phyloP scores from a whole-genome alignment of 2,797 vertebrate genomes.

The Amblyopsis hoosieri region DNA sequence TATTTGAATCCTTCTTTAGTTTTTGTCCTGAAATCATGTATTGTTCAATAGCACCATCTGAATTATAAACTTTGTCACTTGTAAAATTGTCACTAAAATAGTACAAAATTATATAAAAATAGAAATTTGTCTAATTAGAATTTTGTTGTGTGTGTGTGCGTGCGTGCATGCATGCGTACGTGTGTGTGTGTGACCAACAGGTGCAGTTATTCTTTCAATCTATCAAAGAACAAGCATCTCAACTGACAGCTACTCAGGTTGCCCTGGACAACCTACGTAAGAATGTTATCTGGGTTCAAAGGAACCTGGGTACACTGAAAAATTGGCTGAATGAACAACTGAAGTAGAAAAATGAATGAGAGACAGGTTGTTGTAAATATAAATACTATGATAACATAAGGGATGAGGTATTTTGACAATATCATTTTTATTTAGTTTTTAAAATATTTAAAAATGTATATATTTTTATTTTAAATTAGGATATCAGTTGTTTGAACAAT shows the following conservation, averaged over 20 bases:
- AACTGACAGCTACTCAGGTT: slow-evolving; percentile 73
- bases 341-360: slow-evolving; percentile 19
- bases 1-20: no score
- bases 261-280: slow-evolving; percentile 76
- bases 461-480: slow-evolving; percentile 16
- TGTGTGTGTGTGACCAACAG: slow-evolving; percentile 55
- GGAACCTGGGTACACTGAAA: slow-evolving; percentile 74
- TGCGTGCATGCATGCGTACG: slow-evolving; percentile 5
- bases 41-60: no score
- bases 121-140: no score
- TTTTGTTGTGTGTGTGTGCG: slow-evolving; percentile 9
- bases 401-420: not conserved
- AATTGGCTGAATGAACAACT: slow-evolving; percentile 63
- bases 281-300: slow-evolving; percentile 78
- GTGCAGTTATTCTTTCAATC: slow-evolving; percentile 81
- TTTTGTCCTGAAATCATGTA: no score
- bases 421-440: slow-evolving; percentile 28
- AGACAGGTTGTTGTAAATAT: not conserved
- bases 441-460: not conserved
- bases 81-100: no score
- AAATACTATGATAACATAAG: no score
- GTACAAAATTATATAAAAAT: not conserved
- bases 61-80: no score
- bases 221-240: slow-evolving; percentile 71
- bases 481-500: slow-evolving; percentile 7